Base-by-base conservation (phyloP, 2,888 invertebrate genomes). In the Strigamia maritima region DNA sequence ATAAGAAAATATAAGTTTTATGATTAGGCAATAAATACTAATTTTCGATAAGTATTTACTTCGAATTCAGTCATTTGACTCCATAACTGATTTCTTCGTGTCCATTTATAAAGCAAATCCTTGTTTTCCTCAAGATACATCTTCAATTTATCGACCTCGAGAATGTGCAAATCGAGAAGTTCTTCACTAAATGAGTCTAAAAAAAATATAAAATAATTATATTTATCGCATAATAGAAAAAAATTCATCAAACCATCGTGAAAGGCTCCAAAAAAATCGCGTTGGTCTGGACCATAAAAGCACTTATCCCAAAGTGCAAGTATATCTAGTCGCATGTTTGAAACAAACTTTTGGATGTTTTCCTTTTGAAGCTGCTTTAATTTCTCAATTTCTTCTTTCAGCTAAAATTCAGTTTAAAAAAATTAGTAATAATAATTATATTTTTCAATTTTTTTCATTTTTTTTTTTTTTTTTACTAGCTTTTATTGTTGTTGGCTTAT, bases 401-500 rank as follows among this genome's bases (percentile, higher is more conserved):
- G 54, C 77, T 77, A 19, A 38, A 8, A 38, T 4, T 22, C 16
- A 31, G 7, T 10, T 4, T 12, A 76, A 76, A 28, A 76, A 19
- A 76, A n/a, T n/a, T n/a, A n/a, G n/a, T n/a, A n/a, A n/a, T n/a
- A 76, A 35, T 38, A 16, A 28, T 31, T 28, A 35, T 49, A 49
- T n/a, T n/a, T n/a, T n/a, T n/a, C n/a, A n/a, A n/a, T n/a, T n/a
- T n/a, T n/a, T n/a, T n/a, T n/a, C n/a, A n/a, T n/a, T n/a, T n/a
- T n/a, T n/a, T n/a, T n/a, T n/a, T n/a, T n/a, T n/a, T n/a, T n/a
- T n/a, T n/a, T n/a, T n/a, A n/a, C n/a, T n/a, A 12, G 38, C 31
- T 76, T 76, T 31, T 16, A 76, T 76, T 16, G 76, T 76, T 31
- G 26, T 28, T 76, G 76, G 76, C 16, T 76, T 26, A 35, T 76